Percentiles rank a stretch among this genome's conserved stretches.
Evolutionary conservation across 2,888 invertebrate species (phyloP).

Genomic region (Branchipolynoe longqiensis): DNA sequence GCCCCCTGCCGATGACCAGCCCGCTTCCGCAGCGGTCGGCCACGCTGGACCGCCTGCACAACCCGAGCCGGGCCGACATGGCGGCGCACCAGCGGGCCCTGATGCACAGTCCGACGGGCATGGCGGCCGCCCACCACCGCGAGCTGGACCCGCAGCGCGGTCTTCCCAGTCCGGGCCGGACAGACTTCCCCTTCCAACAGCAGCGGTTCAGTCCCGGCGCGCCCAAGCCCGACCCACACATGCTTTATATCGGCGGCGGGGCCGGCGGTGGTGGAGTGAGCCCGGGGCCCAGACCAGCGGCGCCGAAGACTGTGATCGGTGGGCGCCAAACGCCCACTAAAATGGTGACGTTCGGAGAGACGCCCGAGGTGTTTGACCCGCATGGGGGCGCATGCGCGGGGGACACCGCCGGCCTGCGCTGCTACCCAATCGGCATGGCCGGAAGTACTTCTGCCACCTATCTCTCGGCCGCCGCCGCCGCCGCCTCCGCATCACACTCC

Average conservation of each 20-base stretch:
- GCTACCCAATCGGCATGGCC: background rate
- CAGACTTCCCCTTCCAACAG: background rate
- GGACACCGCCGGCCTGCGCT: slow-evolving; percentile 8
- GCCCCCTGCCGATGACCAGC: slow-evolving; percentile 8
- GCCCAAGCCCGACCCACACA: background rate
- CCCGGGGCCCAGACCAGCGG: background rate
- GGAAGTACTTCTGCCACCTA: background rate
- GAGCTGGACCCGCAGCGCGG: background rate
- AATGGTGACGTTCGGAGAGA: slow-evolving; percentile 48
- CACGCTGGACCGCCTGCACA: background rate
- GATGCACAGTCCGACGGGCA: background rate
- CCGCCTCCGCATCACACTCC: background rate
- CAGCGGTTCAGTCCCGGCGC: slow-evolving; percentile 8
- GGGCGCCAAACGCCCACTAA: slow-evolving; percentile 23
- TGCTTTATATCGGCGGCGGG: background rate
- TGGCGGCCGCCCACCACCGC: background rate
- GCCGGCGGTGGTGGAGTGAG: background rate
- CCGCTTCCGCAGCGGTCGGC: slow-evolving; percentile 5
- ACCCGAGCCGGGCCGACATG: background rate
- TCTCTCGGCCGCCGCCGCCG: background rate
- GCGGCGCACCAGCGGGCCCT: background rate
- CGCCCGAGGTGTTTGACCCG: slow-evolving; percentile 34
- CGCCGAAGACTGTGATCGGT: background rate
- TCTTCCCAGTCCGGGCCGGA: background rate
- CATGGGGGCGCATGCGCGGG: background rate